Evolutionary conservation across 1,140 invertebrate species (phyloP), one percentile per base, ranked within the genome.

Genomic region (Lucilia sericata): DNA sequence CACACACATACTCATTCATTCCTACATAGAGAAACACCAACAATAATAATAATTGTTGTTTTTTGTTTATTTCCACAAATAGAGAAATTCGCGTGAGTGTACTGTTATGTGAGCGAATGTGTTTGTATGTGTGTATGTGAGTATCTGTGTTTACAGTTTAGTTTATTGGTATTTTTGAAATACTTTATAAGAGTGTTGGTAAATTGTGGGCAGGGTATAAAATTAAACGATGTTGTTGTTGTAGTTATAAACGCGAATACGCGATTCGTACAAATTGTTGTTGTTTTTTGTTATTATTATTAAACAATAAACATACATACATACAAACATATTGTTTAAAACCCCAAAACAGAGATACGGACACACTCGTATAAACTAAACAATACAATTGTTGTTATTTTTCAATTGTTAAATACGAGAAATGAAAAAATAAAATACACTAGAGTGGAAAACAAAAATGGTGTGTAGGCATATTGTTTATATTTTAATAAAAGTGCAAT

Each of bases 131-230:
- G 84, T 88, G 87, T 89, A 87, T 88, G 88, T 88, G 87, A 87
- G 17, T 81, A 34, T 51, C 51, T 60, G 19, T 42, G 42, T 42
- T 42, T 42, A 42, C 42, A 3, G 42, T 42, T 42, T 42, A 8
- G 42, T 42, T 42, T 42, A 42, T 42, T 42, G 42, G 42, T 42
- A 42, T 42, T 42, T 42, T 42, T 42, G 5, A 8, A 42, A 8
- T 42, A 42, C 42, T 30, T 30, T 30, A 42, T 42, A 10, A 2
- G 0, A 17, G 88, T 88, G 84, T 88, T 85, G 80, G 89, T 88
- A 87, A 86, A 89, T 90, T 90, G 89, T 90, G 89, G 89, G 89
- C 89, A 90, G 89, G 89, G 89, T 89, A 90, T 80, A 80, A 90
- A 85, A 89, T 30, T 88, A 88, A 90, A 89, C 88, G 88, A 89